Conservation (phyloP, 1,140 invertebrate genomes). For the Musca domestica region DNA sequence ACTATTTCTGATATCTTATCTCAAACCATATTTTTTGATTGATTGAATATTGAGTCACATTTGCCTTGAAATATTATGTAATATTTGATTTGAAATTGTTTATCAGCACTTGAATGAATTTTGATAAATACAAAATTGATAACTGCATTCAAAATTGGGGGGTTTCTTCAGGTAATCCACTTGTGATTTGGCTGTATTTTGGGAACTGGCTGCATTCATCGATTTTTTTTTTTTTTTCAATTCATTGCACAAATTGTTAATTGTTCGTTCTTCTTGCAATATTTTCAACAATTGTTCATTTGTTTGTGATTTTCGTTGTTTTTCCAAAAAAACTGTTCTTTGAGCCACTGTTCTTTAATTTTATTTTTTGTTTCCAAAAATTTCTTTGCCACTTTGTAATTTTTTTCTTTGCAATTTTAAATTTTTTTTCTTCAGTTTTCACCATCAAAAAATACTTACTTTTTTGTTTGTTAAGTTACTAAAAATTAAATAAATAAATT, state of each 20-base stretch:
- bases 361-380: neutral
- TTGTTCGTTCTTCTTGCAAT: neutral
- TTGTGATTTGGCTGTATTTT: no score
- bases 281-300: neutral
- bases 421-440: slow-evolving; percentile 3
- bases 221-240: slow-evolving; percentile 1
- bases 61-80: no score
- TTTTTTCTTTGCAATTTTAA: slow-evolving; percentile 23
- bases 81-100: no score
- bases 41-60: no score
- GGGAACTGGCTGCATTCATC: neutral
- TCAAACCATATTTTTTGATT: neutral
- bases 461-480: slow-evolving; percentile 47
- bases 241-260: neutral
- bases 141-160: no score
- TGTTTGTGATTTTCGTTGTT: neutral
- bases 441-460: slow-evolving; percentile 38
- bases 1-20: neutral
- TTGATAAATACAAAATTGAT: no score
- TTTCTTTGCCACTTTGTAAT: slow-evolving; percentile 1
- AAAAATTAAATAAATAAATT: slow-evolving; percentile 52
- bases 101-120: no score
- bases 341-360: neutral
- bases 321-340: neutral
- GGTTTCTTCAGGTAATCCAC: neutral